These are phyloP conservation scores for Antechinus stuartii DNA, from an alignment of 2,113 vertebrate genomes.

Conservation along the genomic window DNA sequence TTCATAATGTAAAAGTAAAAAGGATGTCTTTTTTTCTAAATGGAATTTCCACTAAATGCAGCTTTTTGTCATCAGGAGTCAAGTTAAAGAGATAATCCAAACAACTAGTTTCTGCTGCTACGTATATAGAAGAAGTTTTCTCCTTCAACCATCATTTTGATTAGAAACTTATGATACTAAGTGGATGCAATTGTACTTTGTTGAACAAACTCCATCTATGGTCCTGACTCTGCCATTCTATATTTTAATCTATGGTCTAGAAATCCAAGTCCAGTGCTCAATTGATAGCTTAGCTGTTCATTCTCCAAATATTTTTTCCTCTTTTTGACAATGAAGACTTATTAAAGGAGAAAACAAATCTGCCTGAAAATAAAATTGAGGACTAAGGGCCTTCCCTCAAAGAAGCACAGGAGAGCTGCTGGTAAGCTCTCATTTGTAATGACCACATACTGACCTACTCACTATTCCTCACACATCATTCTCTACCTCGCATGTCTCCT, in stretches of 20 bases:
- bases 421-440: conserved; percentile 73
- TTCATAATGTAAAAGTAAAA: background rate
- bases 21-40: background rate
- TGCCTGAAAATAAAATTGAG: conserved; percentile 72
- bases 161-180: background rate
- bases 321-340: conserved; percentile 40
- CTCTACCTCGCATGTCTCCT: no score
- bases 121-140: background rate
- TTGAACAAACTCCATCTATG: background rate
- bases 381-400: conserved; percentile 47
- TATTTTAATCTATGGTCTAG: no score
- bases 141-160: background rate
- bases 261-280: no score
- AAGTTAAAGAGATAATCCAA: conserved; percentile 62
- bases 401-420: conserved; percentile 68
- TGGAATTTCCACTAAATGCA: conserved; percentile 46
- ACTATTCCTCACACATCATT: no score
- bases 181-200: background rate
- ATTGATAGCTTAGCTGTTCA: no score
- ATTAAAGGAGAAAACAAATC: conserved; percentile 66
- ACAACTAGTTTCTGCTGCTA: conserved; percentile 45
- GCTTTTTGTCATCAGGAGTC: conserved; percentile 62
- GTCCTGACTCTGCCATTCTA: background rate
- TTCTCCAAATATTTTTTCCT: no score
- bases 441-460: no score